These are phyloP conservation scores for Heliocidaris erythrogramma DNA, from an alignment of 35 echinoderm and acorn worm genomes.

Conservation along the genomic window DNA sequence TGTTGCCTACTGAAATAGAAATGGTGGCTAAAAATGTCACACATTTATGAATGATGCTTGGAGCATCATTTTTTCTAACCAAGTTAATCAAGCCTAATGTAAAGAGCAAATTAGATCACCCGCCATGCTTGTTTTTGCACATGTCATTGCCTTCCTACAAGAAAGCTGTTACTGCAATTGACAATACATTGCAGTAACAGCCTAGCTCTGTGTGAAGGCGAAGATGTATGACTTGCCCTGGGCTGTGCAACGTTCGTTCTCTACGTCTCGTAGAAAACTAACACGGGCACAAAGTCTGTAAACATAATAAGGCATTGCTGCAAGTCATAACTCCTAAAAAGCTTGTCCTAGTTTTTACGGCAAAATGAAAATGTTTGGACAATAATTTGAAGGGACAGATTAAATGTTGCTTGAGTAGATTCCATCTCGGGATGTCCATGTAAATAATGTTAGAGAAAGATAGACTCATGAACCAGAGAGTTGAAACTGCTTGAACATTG, in stretches of 20 bases:
- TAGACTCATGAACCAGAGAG: too few species aligned
- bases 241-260: neutral
- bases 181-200: too few species aligned
- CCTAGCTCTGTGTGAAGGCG: too few species aligned
- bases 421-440: neutral
- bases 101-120: slow-evolving; percentile 2
- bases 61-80: neutral
- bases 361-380: neutral
- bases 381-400: neutral
- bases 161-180: too few species aligned
- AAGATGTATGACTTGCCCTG: neutral
- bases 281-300: neutral
- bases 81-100: neutral
- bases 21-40: neutral
- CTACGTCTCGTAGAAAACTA: neutral
- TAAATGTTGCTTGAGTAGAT: neutral
- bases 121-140: neutral
- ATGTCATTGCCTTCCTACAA: neutral
- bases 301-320: neutral
- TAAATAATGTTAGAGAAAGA: neutral
- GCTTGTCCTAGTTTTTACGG: neutral
- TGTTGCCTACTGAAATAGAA: slow-evolving; percentile 2
- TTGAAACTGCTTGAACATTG: neutral
- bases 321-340: neutral
- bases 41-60: neutral